These are phyloP conservation scores for Lasiommata megera DNA, from an alignment of 2,888 invertebrate species.

Conservation along the genomic window DNA sequence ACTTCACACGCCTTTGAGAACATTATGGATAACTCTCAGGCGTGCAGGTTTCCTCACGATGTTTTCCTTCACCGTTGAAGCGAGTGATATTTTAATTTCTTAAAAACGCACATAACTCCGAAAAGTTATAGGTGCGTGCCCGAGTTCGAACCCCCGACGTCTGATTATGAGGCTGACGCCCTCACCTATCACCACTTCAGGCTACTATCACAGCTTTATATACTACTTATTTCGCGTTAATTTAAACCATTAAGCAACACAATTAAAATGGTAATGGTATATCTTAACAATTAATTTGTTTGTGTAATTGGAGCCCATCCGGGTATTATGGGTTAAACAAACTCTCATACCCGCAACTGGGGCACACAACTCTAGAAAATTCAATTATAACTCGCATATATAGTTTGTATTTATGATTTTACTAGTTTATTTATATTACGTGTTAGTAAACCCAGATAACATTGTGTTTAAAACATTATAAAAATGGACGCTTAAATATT, in stretches of 20 bases:
- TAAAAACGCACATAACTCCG: no score
- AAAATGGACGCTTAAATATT: no score
- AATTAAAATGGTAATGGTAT: slow-evolving; percentile 12
- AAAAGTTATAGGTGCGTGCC: no score
- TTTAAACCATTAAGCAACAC: neutral
- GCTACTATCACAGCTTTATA: no score
- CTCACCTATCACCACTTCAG: no score
- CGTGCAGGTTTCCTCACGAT: no score
- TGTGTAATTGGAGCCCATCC: slow-evolving; percentile 9
- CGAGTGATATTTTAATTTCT: no score
- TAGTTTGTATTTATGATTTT: slow-evolving; percentile 1
- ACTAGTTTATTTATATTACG: neutral
- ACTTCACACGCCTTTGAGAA: no score
- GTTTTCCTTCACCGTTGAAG: no score
- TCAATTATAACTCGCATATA: slow-evolving; percentile 5
- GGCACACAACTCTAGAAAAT: slow-evolving; percentile 9
- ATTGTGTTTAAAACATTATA: neutral
- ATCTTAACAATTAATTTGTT: slow-evolving; percentile 15
- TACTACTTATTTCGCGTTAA: neutral
- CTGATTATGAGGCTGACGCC: no score
- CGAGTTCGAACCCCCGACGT: no score
- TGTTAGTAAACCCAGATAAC: neutral
- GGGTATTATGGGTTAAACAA: slow-evolving; percentile 4
- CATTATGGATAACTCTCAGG: no score
- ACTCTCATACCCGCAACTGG: slow-evolving; percentile 4